Evolutionary conservation across 2,797 vertebrate species (phyloP).

Genomic region (Myotis myotis): DNA sequence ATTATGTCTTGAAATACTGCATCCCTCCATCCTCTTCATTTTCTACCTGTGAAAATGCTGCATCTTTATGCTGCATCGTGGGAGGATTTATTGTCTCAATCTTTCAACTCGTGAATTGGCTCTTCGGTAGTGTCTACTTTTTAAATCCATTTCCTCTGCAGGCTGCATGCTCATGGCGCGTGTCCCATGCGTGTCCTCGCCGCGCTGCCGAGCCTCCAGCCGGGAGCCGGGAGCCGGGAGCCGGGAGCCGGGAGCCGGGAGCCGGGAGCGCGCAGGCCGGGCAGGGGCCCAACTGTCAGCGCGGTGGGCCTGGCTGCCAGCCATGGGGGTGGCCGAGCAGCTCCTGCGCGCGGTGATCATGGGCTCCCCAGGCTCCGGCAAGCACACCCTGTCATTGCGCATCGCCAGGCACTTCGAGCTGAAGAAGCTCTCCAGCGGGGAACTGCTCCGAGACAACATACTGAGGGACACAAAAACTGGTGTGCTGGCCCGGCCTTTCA

Average conservation of each 20-base stretch:
- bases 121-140: background rate
- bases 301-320: accelerated
- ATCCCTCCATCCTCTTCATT: background rate
- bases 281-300: accelerated
- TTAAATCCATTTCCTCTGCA: accelerated
- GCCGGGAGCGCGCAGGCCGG: accelerated
- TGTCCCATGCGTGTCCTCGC: accelerated
- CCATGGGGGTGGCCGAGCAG: conserved; percentile 71
- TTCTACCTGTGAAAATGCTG: background rate
- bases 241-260: too few relatives aligned
- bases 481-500: conserved; percentile 89
- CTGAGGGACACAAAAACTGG: conserved; percentile 89
- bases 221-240: too few relatives aligned
- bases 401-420: conserved; percentile 88
- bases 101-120: background rate
- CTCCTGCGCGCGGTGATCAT: conserved; percentile 89
- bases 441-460: conserved; percentile 88
- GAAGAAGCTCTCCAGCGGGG: conserved; percentile 90
- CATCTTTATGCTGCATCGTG: background rate
- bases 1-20: background rate
- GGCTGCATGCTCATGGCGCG: accelerated
- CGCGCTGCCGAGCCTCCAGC: accelerated
- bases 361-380: conserved; percentile 91
- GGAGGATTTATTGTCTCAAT: background rate
- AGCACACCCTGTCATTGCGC: conserved; percentile 87